Percentiles rank a stretch among this genome's conserved stretches.
phyloP scores from a whole-genome alignment of 2,797 vertebrate species.

The Amphiprion clarkii region DNA sequence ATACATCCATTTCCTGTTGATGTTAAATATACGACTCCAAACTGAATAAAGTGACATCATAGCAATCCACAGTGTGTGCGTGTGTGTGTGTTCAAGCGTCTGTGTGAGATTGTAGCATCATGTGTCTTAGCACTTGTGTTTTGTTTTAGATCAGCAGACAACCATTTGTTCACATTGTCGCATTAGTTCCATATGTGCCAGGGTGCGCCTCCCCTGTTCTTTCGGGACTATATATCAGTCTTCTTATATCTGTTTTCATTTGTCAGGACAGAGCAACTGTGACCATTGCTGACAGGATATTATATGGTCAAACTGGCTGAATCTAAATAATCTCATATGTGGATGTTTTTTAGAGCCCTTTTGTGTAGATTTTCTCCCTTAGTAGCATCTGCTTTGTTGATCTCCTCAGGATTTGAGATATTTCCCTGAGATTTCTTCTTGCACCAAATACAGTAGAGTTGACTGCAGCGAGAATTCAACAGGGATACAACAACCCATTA shows the following conservation, averaged over 20 bases:
- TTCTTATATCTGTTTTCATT: background rate
- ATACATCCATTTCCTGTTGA: slow-evolving; percentile 53
- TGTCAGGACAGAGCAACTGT: background rate
- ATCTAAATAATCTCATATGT: background rate
- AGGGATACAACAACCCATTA: background rate
- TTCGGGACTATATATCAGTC: background rate
- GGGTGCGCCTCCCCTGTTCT: background rate
- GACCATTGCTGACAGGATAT: background rate
- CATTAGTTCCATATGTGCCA: slow-evolving; percentile 15
- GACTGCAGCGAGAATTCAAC: background rate
- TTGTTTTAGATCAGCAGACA: slow-evolving; percentile 34
- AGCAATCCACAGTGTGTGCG: background rate
- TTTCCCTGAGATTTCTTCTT: background rate
- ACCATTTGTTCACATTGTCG: slow-evolving; percentile 51
- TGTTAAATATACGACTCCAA: slow-evolving; percentile 62
- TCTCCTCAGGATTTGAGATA: too few species aligned
- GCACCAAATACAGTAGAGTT: background rate
- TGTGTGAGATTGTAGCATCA: slow-evolving; percentile 27
- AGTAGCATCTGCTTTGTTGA: too few species aligned
- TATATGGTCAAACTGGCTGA: background rate
- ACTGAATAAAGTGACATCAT: slow-evolving; percentile 55
- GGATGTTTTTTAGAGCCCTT: background rate
- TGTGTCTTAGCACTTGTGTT: slow-evolving; percentile 47
- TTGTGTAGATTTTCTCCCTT: background rate
- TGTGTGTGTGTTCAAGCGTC: slow-evolving; percentile 9